Base-by-base conservation (phyloP, 2,888 invertebrate species). In the Apodemia mormo region DNA sequence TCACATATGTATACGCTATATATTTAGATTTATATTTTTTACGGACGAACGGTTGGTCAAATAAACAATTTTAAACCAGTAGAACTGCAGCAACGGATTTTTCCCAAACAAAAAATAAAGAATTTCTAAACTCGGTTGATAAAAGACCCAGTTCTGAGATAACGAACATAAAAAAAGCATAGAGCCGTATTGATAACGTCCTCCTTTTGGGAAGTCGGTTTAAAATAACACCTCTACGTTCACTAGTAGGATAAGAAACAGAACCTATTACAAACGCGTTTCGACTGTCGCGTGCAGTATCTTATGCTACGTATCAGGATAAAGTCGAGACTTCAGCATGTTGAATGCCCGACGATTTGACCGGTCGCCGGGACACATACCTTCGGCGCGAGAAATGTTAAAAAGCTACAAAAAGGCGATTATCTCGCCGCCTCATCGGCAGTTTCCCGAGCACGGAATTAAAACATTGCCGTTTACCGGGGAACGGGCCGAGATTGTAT, bases 401-500 rank as follows among this genome's bases (percentile, higher is more conserved):
- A 73, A 72, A 72, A 72, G 58, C 54, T 67, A 58, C 67, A 73
- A 71, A 70, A 75, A 75, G 76, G 77, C 56, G 70, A 76, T 79
- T 80, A 80, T 80, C 80, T 75, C 72, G 74, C 56, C 66, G 74
- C 65, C 72, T 72, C 81, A 86, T 89, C 88, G 80, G 76, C 80
- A 82, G 82, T 87, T 86, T 85, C 83, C 83, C 81, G 78, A 76
- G 82, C 73, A 75, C 77, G 81, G 89, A 87, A 92, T 92, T 92
- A 90, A 92, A 92, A 92, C 92, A 90, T 92, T 90, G 80, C 76
- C 69, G 78, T 76, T 76, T 75, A 69, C 69, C 66, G 33, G 67
- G 71, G 70, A 68, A 65, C 69, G 56, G 65, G 66, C 67, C 65
- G 72, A 71, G 77, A 77, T 77, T 64, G 61, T 75, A 76, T 77